Conservation (phyloP, 2,797 vertebrate species). For the Morelia viridis region DNA sequence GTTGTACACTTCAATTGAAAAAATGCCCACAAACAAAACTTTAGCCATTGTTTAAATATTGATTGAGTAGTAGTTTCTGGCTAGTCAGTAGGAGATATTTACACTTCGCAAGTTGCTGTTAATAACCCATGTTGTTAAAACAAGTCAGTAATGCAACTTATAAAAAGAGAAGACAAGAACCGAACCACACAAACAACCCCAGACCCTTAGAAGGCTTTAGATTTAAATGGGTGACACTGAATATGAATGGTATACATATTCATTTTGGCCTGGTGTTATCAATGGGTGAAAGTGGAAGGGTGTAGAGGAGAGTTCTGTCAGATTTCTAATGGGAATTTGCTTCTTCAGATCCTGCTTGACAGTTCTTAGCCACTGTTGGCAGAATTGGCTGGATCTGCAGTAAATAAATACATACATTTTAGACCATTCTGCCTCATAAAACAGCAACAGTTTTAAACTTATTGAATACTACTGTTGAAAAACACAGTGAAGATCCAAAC, state of each 20-base stretch:
- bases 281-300: background rate
- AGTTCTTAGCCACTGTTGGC: slow-evolving; percentile 22
- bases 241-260: slow-evolving; percentile 15
- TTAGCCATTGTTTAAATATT: background rate
- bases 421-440: background rate
- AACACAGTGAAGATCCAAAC: background rate
- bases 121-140: slow-evolving; percentile 15
- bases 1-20: background rate
- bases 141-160: slow-evolving; percentile 7
- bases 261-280: slow-evolving; percentile 19
- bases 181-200: slow-evolving; percentile 30
- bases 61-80: background rate
- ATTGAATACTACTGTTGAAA: background rate
- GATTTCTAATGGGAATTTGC: slow-evolving; percentile 5
- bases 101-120: slow-evolving; percentile 5
- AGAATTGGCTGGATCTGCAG: slow-evolving; percentile 32
- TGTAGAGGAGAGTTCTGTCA: background rate
- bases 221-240: slow-evolving; percentile 27
- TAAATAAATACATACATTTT: slow-evolving; percentile 1
- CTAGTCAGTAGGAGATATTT: background rate
- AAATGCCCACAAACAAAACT: background rate
- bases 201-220: slow-evolving; percentile 24
- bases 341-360: slow-evolving; percentile 5
- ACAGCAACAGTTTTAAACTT: background rate
- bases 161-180: slow-evolving; percentile 15